Evolutionary conservation across 2,888 invertebrate genomes (phyloP).

Genomic region (Mythimna vitellina): DNA sequence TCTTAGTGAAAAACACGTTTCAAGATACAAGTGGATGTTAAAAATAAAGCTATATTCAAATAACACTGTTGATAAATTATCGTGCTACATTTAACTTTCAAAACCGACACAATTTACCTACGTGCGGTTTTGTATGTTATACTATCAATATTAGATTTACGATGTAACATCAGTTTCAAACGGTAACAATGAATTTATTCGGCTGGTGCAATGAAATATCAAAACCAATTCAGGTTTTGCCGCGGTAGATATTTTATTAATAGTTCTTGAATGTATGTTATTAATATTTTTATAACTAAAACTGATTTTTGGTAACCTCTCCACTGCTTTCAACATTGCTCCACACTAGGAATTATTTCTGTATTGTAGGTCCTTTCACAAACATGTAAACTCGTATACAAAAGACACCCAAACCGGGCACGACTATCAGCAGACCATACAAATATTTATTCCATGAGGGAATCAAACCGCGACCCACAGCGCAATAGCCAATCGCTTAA

Average conservation of each 20-base stretch:
- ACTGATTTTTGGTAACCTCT: too few species aligned
- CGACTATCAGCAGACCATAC: too few species aligned
- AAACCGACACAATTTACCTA: not conserved
- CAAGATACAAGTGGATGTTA: too few species aligned
- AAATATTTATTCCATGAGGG: too few species aligned
- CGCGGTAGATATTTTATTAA: not conserved
- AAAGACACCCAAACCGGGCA: too few species aligned
- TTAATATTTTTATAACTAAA: not conserved
- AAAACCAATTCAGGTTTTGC: constrained; percentile 3
- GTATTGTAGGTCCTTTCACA: too few species aligned
- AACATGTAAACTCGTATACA: too few species aligned
- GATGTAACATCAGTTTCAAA: constrained; percentile 22
- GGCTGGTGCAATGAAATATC: constrained; percentile 14
- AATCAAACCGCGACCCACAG: too few species aligned
- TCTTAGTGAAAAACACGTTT: too few species aligned
- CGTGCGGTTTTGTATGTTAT: constrained; percentile 23
- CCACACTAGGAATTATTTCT: too few species aligned
- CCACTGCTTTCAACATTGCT: too few species aligned
- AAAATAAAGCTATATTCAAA: not conserved
- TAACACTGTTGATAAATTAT: not conserved
- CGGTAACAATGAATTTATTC: constrained; percentile 34
- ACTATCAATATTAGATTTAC: constrained; percentile 29
- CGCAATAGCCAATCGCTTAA: too few species aligned
- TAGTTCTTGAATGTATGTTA: not conserved
- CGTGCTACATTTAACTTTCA: not conserved